Conservation (phyloP, 1,140 invertebrate genomes). For the Rhagoletis zephyria region DNA sequence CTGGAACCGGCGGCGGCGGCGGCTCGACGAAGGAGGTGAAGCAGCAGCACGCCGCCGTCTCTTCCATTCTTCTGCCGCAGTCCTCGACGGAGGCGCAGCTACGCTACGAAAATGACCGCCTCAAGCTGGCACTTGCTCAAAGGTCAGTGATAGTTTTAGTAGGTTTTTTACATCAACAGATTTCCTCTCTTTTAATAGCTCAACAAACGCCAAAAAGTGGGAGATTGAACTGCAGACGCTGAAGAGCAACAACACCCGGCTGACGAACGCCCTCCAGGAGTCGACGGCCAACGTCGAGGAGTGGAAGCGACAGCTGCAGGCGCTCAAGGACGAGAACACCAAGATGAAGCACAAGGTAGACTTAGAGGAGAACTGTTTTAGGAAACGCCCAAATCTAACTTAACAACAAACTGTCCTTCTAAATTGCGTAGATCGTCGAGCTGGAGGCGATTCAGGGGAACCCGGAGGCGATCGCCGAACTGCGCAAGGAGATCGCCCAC, state of each 20-base stretch:
- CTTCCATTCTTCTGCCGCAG: slow-evolving; percentile 66
- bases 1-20: slow-evolving; percentile 66
- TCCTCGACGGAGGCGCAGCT: slow-evolving; percentile 83
- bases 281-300: slow-evolving; percentile 98
- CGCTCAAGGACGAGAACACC: slow-evolving; percentile 97
- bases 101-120: slow-evolving; percentile 95
- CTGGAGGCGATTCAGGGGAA: too few relatives aligned
- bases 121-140: slow-evolving; percentile 95
- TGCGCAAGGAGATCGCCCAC: too few relatives aligned
- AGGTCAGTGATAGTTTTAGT: too few relatives aligned
- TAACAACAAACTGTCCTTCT: too few relatives aligned
- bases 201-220: slow-evolving; percentile 98
- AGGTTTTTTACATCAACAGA: too few relatives aligned
- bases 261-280: slow-evolving; percentile 94
- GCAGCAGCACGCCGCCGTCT: too few relatives aligned
- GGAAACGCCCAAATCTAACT: too few relatives aligned
- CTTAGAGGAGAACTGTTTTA: too few relatives aligned
- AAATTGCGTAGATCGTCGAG: too few relatives aligned
- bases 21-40: too few relatives aligned
- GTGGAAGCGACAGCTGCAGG: slow-evolving; percentile 96
- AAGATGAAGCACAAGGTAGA: too few relatives aligned
- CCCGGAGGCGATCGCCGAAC: too few relatives aligned
- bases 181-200: slow-evolving; percentile 79
- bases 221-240: slow-evolving; percentile 95
- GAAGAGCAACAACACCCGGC: slow-evolving; percentile 94